Evolutionary conservation across 2,888 invertebrate genomes (phyloP), one percentile per base, ranked within the genome.

Genomic region (Tridacna crocea): DNA sequence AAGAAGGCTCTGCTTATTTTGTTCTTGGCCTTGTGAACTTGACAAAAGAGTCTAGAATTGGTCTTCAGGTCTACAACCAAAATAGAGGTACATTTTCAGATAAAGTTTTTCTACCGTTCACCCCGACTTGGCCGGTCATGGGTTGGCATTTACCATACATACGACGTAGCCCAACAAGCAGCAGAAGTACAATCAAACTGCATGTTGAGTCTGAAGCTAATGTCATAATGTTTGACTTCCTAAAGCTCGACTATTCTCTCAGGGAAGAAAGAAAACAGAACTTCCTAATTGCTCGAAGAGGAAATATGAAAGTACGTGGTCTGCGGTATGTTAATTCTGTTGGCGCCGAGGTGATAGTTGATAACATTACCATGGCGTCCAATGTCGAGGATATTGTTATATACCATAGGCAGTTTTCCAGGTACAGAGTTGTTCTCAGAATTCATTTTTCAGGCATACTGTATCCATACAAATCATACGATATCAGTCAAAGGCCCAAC

Each of bases 191-290:
- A 0, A 72, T 86, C n/a, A 77, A 72, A 61, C 63, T 86, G 17
- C 83, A 82, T 27, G 80, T 86, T 55, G 68, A 79, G 17, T 78
- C 83, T 15, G 77, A 83, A 22, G 66, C 82, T 6, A 86, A 86
- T 48, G 77, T 83, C 0, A 82, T 86, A 10, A 83, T 83, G 79
- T 86, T 86, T 76, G 86, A 86, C 48, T 86, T 86, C 47, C 60
- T 86, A 8, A 83, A 82, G 47, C 61, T 86, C 10, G 63, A 83
- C 27, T 83, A 77, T 63, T 77, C 70, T 8, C 51, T 76, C 12
- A 19, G 77, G 11, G 83, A 83, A 24, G 72, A 79, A 46, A 72
- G 86, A 46, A 77, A 77, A 27, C 55, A 27, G 13, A 82, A 79
- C 22, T 27, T 63, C 0, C 22, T 68, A 17, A 72, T 83, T 26